These are phyloP conservation scores for Eurypyga helias DNA, from an alignment of 2,113 vertebrate species.

Conservation along the genomic window DNA sequence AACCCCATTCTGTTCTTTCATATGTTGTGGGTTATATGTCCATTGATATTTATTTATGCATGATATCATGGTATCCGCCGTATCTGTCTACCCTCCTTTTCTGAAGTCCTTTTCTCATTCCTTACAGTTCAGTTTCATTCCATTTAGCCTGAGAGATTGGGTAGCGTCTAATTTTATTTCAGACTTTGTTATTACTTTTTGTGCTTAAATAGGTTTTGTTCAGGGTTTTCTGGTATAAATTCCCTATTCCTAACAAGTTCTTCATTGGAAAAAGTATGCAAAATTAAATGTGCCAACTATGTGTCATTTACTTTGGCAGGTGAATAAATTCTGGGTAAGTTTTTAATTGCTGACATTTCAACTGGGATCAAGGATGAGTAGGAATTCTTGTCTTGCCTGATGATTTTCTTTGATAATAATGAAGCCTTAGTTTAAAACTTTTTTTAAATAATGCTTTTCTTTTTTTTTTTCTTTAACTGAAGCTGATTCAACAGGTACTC, in stretches of 20 bases:
- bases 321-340: background rate
- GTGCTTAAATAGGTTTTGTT: background rate
- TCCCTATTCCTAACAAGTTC: background rate
- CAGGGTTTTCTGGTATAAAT: background rate
- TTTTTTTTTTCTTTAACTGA: constrained; percentile 36
- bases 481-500: constrained; percentile 96
- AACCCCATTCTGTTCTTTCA: background rate
- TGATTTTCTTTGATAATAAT: background rate
- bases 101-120: background rate
- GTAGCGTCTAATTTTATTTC: background rate
- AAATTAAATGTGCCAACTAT: accelerated
- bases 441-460: background rate
- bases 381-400: background rate
- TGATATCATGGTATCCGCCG: background rate
- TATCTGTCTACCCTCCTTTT: background rate
- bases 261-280: background rate
- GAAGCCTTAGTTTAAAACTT: background rate
- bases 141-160: background rate
- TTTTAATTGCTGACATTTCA: background rate
- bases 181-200: background rate
- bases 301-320: background rate
- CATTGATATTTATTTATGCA: background rate
- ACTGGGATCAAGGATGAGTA: background rate
- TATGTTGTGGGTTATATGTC: background rate
- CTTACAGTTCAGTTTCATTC: background rate